phyloP scores from a whole-genome alignment of 2,888 invertebrate species.

The Oscheius onirici region DNA sequence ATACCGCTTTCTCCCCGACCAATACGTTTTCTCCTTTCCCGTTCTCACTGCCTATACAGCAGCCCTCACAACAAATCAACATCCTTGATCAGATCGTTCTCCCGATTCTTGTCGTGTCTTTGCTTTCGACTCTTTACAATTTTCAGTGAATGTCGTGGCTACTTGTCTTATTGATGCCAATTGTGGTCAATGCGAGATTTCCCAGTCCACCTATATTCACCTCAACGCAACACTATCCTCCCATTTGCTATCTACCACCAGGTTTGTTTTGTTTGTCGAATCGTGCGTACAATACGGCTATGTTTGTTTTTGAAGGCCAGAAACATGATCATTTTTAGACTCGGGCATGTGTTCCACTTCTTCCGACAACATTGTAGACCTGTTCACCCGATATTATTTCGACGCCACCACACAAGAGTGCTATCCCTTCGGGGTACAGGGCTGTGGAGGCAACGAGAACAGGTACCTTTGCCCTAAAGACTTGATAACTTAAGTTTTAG shows the following conservation, averaged over 20 bases:
- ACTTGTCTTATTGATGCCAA: conserved; percentile 4
- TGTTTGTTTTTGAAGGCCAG: neutral
- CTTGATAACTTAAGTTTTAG: neutral
- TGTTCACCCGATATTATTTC: conserved; percentile 53
- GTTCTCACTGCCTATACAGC: too few species aligned
- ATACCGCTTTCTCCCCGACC: too few species aligned
- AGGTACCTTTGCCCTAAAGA: conserved; percentile 30
- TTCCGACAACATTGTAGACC: conserved; percentile 37
- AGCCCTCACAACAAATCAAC: too few species aligned
- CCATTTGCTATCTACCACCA: conserved; percentile 65
- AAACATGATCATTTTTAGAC: conserved; percentile 41
- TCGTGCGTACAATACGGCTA: neutral
- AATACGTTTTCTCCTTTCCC: too few species aligned
- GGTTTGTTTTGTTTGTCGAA: conserved; percentile 27
- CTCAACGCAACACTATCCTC: conserved; percentile 61
- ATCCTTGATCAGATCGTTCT: too few species aligned
- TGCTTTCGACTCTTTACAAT: too few species aligned
- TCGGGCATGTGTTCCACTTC: conserved; percentile 53
- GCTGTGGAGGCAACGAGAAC: conserved; percentile 61
- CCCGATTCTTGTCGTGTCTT: too few species aligned
- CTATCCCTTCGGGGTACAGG: conserved; percentile 67
- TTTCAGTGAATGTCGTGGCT: neutral
- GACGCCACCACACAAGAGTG: conserved; percentile 62
- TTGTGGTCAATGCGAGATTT: conserved; percentile 33
- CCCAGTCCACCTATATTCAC: conserved; percentile 68